Conservation (phyloP, 2,113 vertebrate species). For the Lagenorhynchus albirostris region DNA sequence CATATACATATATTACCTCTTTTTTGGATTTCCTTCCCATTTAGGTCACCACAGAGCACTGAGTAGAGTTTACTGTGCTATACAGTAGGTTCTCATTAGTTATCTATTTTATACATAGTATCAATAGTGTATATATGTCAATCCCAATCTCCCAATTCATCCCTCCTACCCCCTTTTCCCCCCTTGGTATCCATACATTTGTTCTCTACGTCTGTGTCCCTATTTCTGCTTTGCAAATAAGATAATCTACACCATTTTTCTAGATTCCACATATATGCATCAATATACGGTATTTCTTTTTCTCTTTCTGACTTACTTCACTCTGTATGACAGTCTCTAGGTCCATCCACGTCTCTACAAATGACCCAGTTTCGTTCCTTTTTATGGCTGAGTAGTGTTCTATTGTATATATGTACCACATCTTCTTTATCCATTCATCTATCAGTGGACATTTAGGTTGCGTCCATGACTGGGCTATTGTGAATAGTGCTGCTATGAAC, state of each 20-base stretch:
- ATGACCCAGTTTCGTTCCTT: not conserved
- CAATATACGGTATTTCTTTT: not conserved
- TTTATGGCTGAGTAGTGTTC: not conserved
- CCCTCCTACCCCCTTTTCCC: not conserved
- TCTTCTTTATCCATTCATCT: no score
- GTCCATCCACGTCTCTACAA: no score
- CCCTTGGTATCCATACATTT: accelerated
- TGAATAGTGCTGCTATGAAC: not conserved
- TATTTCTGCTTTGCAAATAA: not conserved
- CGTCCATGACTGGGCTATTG: not conserved
- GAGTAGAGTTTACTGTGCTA: no score
- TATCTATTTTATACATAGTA: not conserved
- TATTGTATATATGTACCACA: accelerated
- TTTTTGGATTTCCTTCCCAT: no score
- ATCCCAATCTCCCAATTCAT: not conserved
- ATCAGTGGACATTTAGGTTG: not conserved
- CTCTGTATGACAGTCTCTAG: no score
- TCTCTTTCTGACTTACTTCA: not conserved
- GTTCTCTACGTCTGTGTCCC: not conserved
- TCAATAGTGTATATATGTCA: not conserved
- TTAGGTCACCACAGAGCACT: no score
- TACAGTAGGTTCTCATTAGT: not conserved
- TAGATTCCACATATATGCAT: not conserved
- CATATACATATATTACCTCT: no score
- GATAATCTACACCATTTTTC: not conserved